A percentile compares a stretch with the other conserved stretches of the same genome.
Conservation (phyloP, 2,888 invertebrate genomes). For the Ormia ochracea region DNA sequence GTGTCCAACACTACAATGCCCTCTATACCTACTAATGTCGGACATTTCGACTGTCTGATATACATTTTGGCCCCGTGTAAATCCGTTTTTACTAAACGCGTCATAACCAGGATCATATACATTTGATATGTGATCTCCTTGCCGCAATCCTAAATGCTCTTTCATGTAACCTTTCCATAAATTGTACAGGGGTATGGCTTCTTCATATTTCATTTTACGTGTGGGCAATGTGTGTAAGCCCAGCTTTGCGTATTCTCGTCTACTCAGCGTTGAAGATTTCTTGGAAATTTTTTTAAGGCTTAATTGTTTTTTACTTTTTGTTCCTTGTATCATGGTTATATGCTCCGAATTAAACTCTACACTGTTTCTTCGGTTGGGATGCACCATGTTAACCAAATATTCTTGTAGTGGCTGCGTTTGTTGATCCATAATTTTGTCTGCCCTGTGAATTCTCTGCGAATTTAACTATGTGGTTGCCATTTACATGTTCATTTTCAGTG, state of each 20-base stretch:
- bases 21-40: slow-evolving; percentile 81
- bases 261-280: slow-evolving; percentile 79
- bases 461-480: no score
- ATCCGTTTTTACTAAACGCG: slow-evolving; percentile 79
- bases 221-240: slow-evolving; percentile 82
- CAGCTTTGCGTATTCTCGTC: slow-evolving; percentile 80
- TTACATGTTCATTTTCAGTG: no score
- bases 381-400: slow-evolving; percentile 70
- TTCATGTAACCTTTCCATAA: slow-evolving; percentile 86
- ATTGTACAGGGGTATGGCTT: slow-evolving; percentile 81
- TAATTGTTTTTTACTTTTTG: slow-evolving; percentile 74
- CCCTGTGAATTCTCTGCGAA: no score
- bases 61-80: slow-evolving; percentile 85
- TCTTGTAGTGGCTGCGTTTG: slow-evolving; percentile 67
- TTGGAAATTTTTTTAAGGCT: slow-evolving; percentile 74
- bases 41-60: slow-evolving; percentile 83
- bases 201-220: slow-evolving; percentile 81
- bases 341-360: slow-evolving; percentile 73
- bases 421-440: no score
- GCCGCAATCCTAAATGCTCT: slow-evolving; percentile 80
- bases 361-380: slow-evolving; percentile 67
- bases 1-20: slow-evolving; percentile 90
- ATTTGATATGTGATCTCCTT: slow-evolving; percentile 76
- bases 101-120: slow-evolving; percentile 73
- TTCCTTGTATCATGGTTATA: slow-evolving; percentile 72